Base-by-base conservation (phyloP, 2,797 vertebrate genomes). In the Pteronotus mesoamericanus region DNA sequence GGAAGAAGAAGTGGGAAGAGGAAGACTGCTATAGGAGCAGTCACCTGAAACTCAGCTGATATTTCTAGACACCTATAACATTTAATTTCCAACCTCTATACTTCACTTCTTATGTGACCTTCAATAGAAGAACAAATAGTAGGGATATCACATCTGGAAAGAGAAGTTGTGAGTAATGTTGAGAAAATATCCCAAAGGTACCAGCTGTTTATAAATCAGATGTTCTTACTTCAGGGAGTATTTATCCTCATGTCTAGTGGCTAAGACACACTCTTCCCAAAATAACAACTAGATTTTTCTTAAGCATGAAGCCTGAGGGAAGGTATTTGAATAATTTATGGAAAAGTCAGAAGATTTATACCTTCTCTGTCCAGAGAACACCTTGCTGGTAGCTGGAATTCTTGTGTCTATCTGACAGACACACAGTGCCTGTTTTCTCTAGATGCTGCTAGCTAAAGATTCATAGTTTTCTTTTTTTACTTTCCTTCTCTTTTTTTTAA, bases 241-340 rank as follows among this genome's bases (percentile, higher is more conserved):
- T 16, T 88, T 91, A 29, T 88, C 46, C 11, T 94, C 44, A 29
- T 39, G 21, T 89, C 87, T 90, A 24, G 44, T 95, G 95, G n/a
- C 34, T 82, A 84, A 94, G 51, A 90, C 22, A 94, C 21, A 69
- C 2, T 89, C 53, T 72, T 68, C 46, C 37, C 71, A 61, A 93
- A 93, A 94, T 92, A 93, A 93, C 77, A 93, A 90, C 94, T 94
- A 94, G 19, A n/a, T 61, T 75, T 71, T 89, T 92, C 24, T 93
- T 87, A 95, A 89, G 29, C 57, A 42, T 84, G 34, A 96, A 89
- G 29, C 29, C 32, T 95, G 44, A 97, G 18, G 86, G 29, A 95
- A 94, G 18, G 15, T 44, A 89, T 78, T 89, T 92, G 51, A 97
- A 94, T 87, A 86, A 95, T 80, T 57, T 66, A 57, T 92, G 34